Evolutionary conservation across 1,140 invertebrate genomes (phyloP).

Genomic region (Lepidurus couesii): DNA sequence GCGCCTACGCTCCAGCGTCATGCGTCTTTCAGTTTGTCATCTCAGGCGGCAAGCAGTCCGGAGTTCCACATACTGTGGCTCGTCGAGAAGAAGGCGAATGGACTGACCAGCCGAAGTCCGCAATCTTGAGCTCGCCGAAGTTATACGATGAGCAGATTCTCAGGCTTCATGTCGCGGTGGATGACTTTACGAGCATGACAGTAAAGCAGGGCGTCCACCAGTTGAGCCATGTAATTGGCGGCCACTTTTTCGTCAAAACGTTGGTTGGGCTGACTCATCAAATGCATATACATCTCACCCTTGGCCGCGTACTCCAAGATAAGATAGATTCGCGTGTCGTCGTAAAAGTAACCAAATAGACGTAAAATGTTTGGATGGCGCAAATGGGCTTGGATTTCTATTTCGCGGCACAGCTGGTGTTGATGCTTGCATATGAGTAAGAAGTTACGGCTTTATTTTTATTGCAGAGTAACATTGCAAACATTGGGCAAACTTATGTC

Average conservation of each 20-base stretch:
- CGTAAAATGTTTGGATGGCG: slow-evolving; percentile 58
- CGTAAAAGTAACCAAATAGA: slow-evolving; percentile 60
- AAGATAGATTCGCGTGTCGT: slow-evolving; percentile 55
- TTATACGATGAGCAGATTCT: slow-evolving; percentile 83
- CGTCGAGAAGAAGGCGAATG: slow-evolving; percentile 85
- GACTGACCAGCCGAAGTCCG: slow-evolving; percentile 96
- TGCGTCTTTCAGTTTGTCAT: slow-evolving; percentile 81
- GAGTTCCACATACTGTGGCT: slow-evolving; percentile 86
- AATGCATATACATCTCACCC: slow-evolving; percentile 55
- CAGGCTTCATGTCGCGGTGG: slow-evolving; percentile 91
- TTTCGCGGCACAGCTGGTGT: too few species aligned
- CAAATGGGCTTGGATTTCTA: slow-evolving; percentile 85
- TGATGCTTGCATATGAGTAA: too few species aligned
- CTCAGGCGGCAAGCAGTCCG: slow-evolving; percentile 92
- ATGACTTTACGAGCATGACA: slow-evolving; percentile 93
- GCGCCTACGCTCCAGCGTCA: slow-evolving; percentile 66
- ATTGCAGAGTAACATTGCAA: too few species aligned
- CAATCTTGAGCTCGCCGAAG: slow-evolving; percentile 88
- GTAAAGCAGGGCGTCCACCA: slow-evolving; percentile 85
- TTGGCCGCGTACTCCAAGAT: slow-evolving; percentile 58
- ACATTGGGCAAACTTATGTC: too few species aligned
- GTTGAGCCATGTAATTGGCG: slow-evolving; percentile 73
- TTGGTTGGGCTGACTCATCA: slow-evolving; percentile 43
- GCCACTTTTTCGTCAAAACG: slow-evolving; percentile 47
- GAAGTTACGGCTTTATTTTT: too few species aligned